Percentiles rank a stretch among this genome's conserved stretches.
Conservation (phyloP, 2,113 vertebrate genomes). For the Bufo gargarizans region DNA sequence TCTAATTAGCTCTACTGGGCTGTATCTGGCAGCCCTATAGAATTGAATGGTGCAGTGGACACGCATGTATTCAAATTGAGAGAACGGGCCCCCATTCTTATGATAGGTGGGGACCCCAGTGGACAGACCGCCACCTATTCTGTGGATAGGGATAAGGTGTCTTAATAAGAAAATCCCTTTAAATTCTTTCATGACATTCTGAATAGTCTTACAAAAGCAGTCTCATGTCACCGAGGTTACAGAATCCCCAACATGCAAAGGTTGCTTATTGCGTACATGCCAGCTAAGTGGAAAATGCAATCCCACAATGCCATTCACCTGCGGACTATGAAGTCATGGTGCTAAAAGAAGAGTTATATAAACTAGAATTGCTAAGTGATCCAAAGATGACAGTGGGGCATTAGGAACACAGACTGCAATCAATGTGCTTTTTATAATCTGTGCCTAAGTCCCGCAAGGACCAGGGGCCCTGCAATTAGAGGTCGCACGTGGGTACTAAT, state of each 20-base stretch:
- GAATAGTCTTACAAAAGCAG: background rate
- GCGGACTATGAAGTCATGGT: background rate
- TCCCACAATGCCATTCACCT: background rate
- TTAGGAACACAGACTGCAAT: conserved; percentile 49
- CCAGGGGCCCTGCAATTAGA: conserved; percentile 43
- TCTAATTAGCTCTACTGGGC: no score
- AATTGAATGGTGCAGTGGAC: no score
- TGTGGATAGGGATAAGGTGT: no score
- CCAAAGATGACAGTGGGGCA: conserved; percentile 26
- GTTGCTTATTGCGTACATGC: background rate
- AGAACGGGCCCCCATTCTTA: no score
- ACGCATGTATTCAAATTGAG: no score
- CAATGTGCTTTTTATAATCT: conserved; percentile 53
- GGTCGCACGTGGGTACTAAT: conserved; percentile 47
- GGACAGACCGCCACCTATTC: no score
- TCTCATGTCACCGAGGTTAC: background rate
- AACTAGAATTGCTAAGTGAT: background rate
- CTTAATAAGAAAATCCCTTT: no score
- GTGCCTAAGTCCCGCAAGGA: conserved; percentile 13
- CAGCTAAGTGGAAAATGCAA: conserved; percentile 1
- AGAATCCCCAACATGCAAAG: background rate
- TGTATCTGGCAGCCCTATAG: no score
- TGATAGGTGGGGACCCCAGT: no score
- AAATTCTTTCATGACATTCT: background rate
- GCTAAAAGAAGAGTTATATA: conserved; percentile 18